A percentile compares a stretch with the other conserved stretches of the same genome.
phyloP scores from a whole-genome alignment of 2,113 vertebrate species.

The Lynx canadensis region DNA sequence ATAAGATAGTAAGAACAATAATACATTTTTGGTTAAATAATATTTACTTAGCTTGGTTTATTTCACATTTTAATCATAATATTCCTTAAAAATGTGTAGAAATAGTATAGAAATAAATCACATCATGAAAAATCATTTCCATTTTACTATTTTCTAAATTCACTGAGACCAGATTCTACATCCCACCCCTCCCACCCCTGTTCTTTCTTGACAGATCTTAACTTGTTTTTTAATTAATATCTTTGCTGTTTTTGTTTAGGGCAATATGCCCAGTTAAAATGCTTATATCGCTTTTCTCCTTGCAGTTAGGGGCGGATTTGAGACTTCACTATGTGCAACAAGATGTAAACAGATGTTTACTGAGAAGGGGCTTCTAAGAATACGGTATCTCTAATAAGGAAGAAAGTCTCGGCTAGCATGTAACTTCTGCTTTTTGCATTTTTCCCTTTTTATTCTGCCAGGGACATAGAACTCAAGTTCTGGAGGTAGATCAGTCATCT shows the following conservation, averaged over 20 bases:
- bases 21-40: not conserved
- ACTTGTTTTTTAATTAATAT: not conserved
- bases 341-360: not conserved
- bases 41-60: not conserved
- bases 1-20: not conserved
- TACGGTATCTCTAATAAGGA: not conserved
- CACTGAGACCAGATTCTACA: not conserved
- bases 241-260: not conserved
- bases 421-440: not conserved
- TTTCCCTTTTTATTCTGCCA: not conserved
- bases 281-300: not conserved
- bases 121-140: not conserved
- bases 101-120: not conserved
- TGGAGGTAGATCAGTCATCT: not conserved
- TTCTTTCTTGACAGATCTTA: not conserved
- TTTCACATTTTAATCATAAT: conserved; percentile 6
- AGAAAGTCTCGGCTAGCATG: not conserved
- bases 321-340: not conserved
- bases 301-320: not conserved
- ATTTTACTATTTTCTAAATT: not conserved
- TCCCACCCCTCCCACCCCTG: rapidly evolving
- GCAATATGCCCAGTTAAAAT: not conserved
- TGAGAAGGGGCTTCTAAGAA: not conserved
- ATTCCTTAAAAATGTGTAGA: not conserved
- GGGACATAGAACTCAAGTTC: not conserved